Percentiles rank a stretch among this genome's conserved stretches.
These are phyloP conservation scores for Drosophila tripunctata DNA, from an alignment of 2,888 invertebrate genomes.

Conservation along the genomic window DNA sequence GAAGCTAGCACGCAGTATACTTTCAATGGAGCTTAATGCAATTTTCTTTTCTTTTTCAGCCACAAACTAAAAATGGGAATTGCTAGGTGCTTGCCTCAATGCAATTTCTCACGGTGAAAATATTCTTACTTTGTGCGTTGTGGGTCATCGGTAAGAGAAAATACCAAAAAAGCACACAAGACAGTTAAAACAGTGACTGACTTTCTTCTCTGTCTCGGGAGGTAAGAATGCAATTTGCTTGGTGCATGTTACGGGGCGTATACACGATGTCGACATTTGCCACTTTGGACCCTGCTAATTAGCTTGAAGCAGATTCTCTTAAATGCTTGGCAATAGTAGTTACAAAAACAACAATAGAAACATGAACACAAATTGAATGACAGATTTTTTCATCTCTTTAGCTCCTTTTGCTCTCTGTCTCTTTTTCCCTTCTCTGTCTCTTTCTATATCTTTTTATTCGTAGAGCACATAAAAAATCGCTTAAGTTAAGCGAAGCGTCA, in stretches of 20 bases:
- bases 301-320: constrained; percentile 71
- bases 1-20: constrained; percentile 21
- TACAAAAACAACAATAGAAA: neutral
- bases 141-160: neutral
- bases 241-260: constrained; percentile 62
- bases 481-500: constrained; percentile 80
- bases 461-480: constrained; percentile 73
- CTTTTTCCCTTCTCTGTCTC: neutral
- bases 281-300: constrained; percentile 68
- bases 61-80: constrained; percentile 11
- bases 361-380: constrained; percentile 41
- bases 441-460: constrained; percentile 22
- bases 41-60: constrained; percentile 44
- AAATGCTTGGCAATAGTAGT: constrained; percentile 30
- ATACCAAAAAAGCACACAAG: neutral
- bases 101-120: constrained; percentile 55
- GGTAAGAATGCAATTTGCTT: constrained; percentile 62
- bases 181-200: no score
- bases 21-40: constrained; percentile 73
- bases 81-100: constrained; percentile 10
- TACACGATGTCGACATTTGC: constrained; percentile 72
- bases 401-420: neutral
- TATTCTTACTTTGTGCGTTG: constrained; percentile 44
- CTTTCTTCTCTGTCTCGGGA: constrained; percentile 12
- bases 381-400: constrained; percentile 42